phyloP scores from a whole-genome alignment of 2,888 invertebrate genomes.

The Apomyelois bistriatella region DNA sequence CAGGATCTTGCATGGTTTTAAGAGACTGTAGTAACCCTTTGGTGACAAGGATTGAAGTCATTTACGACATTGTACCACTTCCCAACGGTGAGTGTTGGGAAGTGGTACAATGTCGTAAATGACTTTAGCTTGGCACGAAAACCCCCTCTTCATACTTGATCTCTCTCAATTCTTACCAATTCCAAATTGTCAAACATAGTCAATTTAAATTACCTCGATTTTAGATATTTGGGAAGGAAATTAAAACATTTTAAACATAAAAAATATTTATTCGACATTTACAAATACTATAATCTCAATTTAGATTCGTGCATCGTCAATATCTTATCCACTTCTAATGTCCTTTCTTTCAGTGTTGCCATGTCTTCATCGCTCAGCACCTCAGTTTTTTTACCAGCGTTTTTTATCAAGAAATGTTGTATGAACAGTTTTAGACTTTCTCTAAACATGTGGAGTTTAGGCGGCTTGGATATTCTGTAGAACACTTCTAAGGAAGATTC shows the following conservation, averaged over 20 bases:
- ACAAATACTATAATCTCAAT: slow-evolving; percentile 48
- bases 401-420: slow-evolving; percentile 89
- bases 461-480: slow-evolving; percentile 84
- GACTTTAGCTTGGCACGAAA: too few relatives aligned
- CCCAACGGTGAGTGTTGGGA: too few relatives aligned
- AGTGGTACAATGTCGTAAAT: too few relatives aligned
- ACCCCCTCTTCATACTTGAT: too few relatives aligned
- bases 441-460: slow-evolving; percentile 88
- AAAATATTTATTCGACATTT: neutral
- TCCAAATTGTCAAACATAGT: too few relatives aligned
- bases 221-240: neutral
- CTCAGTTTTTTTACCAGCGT: slow-evolving; percentile 70
- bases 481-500: slow-evolving; percentile 83
- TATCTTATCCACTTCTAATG: slow-evolving; percentile 83
- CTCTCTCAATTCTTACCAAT: too few relatives aligned
- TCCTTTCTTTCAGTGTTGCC: slow-evolving; percentile 70
- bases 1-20: too few relatives aligned
- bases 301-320: slow-evolving; percentile 76
- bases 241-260: neutral
- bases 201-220: too few relatives aligned
- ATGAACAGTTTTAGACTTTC: slow-evolving; percentile 92
- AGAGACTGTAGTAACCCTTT: too few relatives aligned
- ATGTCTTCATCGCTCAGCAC: slow-evolving; percentile 53
- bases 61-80: too few relatives aligned
- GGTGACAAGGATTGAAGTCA: too few relatives aligned